A percentile compares a stretch with the other conserved stretches of the same genome.
Evolutionary conservation across 2,888 invertebrate genomes (phyloP).

Genomic region (Prostheceraeus crozeri): DNA sequence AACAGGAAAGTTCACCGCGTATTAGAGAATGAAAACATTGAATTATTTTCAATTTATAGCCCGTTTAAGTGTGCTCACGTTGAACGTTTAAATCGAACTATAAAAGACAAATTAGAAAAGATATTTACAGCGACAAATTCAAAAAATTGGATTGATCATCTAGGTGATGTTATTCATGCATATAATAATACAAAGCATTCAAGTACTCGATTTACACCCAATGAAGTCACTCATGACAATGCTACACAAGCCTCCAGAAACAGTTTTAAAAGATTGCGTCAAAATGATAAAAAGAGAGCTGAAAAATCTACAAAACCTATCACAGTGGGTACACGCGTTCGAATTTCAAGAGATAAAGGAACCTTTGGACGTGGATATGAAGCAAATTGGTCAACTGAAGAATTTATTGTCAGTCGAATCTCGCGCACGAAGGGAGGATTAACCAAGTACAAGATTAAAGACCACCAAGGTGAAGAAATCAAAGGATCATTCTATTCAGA

Average conservation of each 20-base stretch:
- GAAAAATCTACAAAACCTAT: constrained; percentile 18
- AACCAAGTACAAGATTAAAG: constrained; percentile 33
- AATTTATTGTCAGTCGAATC: constrained; percentile 38
- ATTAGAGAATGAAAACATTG: constrained; percentile 35
- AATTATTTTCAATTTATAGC: constrained; percentile 43
- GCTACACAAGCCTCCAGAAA: too few relatives aligned
- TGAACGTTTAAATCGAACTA: constrained; percentile 45
- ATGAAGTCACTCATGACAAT: constrained; percentile 37
- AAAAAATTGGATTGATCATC: constrained; percentile 35
- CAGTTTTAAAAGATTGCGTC: too few relatives aligned
- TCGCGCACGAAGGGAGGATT: constrained; percentile 25
- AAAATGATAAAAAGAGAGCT: too few relatives aligned
- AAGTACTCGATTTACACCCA: constrained; percentile 39
- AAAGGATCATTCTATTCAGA: constrained; percentile 35
- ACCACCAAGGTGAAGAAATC: constrained; percentile 37
- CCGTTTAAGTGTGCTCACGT: constrained; percentile 47
- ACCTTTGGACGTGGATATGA: constrained; percentile 40
- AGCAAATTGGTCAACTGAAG: constrained; percentile 40
- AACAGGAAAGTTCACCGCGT: constrained; percentile 39
- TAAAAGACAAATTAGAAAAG: constrained; percentile 41
- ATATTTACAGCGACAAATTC: constrained; percentile 38
- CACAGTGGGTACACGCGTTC: constrained; percentile 39
- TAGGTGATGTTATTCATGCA: constrained; percentile 36
- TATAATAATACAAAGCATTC: constrained; percentile 41
- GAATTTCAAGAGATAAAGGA: constrained; percentile 38